Percentiles rank a stretch among this genome's conserved stretches.
phyloP scores from a whole-genome alignment of 2,888 invertebrate species.

The Leptinotarsa juncta region DNA sequence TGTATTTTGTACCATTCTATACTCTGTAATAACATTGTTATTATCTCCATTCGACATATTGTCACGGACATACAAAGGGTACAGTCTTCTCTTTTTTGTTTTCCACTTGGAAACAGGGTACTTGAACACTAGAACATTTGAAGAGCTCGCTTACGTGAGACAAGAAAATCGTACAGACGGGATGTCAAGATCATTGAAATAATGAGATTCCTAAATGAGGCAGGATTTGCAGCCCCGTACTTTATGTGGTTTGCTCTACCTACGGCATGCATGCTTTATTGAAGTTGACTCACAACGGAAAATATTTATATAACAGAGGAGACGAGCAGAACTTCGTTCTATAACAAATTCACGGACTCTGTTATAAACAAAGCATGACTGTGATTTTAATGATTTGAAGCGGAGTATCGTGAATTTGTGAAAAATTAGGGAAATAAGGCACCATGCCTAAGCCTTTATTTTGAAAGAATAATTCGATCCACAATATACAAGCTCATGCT shows the following conservation, averaged over 20 bases:
- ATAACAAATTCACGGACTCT: too few species aligned
- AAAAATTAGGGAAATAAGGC: too few species aligned
- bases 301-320: neutral
- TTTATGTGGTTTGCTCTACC: neutral
- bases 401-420: too few species aligned
- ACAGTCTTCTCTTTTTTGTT: neutral
- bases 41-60: too few species aligned
- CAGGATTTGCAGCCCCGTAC: neutral
- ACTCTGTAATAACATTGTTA: too few species aligned
- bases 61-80: too few species aligned
- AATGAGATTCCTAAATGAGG: conserved; percentile 2
- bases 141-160: conserved; percentile 3
- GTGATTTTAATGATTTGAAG: too few species aligned
- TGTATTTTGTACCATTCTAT: too few species aligned
- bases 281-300: neutral
- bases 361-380: too few species aligned
- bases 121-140: neutral
- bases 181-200: conserved; percentile 1
- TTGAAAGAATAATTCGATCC: too few species aligned
- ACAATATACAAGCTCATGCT: too few species aligned
- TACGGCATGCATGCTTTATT: neutral
- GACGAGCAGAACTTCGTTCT: neutral
- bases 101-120: neutral
- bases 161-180: neutral
- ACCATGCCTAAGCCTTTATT: too few species aligned